These are phyloP conservation scores for Aspidiotus rigidus DNA, from an alignment of 2,888 invertebrate genomes.

Conservation along the genomic window DNA sequence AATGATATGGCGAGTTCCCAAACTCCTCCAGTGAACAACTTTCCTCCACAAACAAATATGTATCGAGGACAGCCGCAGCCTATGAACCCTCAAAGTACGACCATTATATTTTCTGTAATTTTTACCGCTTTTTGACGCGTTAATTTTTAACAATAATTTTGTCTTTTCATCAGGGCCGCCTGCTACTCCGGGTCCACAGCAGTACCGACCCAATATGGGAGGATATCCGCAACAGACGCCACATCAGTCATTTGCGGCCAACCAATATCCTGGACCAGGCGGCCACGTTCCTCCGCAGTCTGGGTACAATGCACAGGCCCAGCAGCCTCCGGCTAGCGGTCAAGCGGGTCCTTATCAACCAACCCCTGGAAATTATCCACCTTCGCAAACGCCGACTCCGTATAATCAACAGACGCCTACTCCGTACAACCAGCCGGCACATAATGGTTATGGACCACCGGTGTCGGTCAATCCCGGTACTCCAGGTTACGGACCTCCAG, in stretches of 20 bases:
- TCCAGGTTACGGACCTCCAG: constrained; percentile 26
- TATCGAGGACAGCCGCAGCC: constrained; percentile 35
- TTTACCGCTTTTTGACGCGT: not conserved
- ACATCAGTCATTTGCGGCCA: constrained; percentile 51
- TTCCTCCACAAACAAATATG: constrained; percentile 20
- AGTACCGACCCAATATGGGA: constrained; percentile 46
- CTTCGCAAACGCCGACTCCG: constrained; percentile 6
- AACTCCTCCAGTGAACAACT: constrained; percentile 24
- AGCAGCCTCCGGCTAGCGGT: constrained; percentile 24
- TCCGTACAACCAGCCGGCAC: constrained; percentile 33
- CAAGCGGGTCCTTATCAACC: constrained; percentile 33
- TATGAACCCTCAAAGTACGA: constrained; percentile 38
- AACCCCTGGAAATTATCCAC: constrained; percentile 26
- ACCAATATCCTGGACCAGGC: constrained; percentile 48
- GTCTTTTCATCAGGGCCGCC: constrained; percentile 21
- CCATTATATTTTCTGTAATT: not conserved
- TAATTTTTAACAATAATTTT: not conserved
- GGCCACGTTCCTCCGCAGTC: constrained; percentile 26
- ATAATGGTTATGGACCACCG: constrained; percentile 31
- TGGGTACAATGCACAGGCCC: constrained; percentile 24
- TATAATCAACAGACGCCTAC: constrained; percentile 2
- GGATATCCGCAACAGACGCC: constrained; percentile 59
- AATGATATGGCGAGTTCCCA: constrained; percentile 26
- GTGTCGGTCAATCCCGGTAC: constrained; percentile 23
- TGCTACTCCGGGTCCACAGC: constrained; percentile 45